Evolutionary conservation across 1,140 invertebrate genomes (phyloP), one percentile per base, ranked within the genome.

Genomic region (Streblospio benedicti): DNA sequence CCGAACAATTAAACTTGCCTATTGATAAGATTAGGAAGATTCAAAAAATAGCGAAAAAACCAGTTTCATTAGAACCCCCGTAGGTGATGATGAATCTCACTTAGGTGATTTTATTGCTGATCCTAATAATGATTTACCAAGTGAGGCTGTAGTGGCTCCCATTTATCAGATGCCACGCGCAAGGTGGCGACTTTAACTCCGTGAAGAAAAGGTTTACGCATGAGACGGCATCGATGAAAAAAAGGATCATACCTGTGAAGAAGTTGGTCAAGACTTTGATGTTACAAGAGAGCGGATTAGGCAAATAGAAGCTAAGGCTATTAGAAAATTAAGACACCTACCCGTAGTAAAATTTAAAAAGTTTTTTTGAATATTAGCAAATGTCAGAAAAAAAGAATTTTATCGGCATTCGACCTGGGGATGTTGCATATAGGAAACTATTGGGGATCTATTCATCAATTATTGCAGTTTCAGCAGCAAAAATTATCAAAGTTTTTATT

Each of bases 281-380:
- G 63, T 69, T 2, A 69, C 68, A 4, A 45, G 69, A 14, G 68
- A 69, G 52, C 59, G 68, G 23, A 71, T 69, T 28, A 49, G 68
- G 16, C 68, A 69, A 49, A 69, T 69, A 23, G 65, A 69, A 54
- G 66, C 66, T 0, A 71, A 71, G 53, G 68, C 68, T 4, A 25
- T 62, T 25, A 18, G 44, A n/a, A 61, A 47, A 30, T 45, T 62
- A 23, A 62, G 61, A 28, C 38, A 54, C 28, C 31, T 20, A n/a
- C n/a, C n/a, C n/a, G n/a, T n/a, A n/a, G n/a, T n/a, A n/a, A n/a
- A n/a, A n/a, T n/a, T n/a, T n/a, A n/a, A n/a, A n/a, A n/a, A n/a
- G n/a, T n/a, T n/a, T n/a, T n/a, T n/a, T n/a, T n/a, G n/a, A n/a
- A n/a, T n/a, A n/a, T n/a, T n/a, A n/a, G n/a, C n/a, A n/a, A n/a